These are phyloP conservation scores for Coregonus ussuriensis DNA, from an alignment of 2,797 vertebrate genomes.

Conservation along the genomic window DNA sequence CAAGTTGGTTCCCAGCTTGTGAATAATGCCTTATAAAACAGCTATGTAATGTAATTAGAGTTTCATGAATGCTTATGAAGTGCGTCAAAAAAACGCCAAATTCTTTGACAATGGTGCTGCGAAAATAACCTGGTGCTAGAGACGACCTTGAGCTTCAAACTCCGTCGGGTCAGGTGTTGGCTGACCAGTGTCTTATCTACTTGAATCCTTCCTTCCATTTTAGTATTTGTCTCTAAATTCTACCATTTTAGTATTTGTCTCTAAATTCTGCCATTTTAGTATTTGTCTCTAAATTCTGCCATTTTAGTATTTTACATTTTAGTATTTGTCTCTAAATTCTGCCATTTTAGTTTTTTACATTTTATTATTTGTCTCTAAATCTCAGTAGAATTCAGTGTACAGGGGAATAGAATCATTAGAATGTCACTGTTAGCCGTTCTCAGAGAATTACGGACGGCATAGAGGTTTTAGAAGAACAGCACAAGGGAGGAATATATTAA, in stretches of 20 bases:
- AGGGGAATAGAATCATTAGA: not conserved
- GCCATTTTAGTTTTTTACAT: no score
- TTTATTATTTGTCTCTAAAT: slow-evolving; percentile 1
- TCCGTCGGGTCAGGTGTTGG: slow-evolving; percentile 55
- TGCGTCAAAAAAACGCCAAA: not conserved
- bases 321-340: no score
- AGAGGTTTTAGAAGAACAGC: not conserved
- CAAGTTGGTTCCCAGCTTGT: not conserved
- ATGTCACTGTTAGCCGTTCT: not conserved
- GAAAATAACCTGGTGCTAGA: slow-evolving; percentile 66
- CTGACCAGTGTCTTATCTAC: slow-evolving; percentile 64
- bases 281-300: not conserved
- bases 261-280: not conserved
- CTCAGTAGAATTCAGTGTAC: slow-evolving; percentile 10
- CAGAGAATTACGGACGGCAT: not conserved
- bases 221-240: slow-evolving; percentile 19
- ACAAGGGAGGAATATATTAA: not conserved
- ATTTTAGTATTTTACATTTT: not conserved
- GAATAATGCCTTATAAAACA: not conserved
- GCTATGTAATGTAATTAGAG: not conserved
- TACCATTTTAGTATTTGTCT: slow-evolving; percentile 12
- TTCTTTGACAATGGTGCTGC: slow-evolving; percentile 45
- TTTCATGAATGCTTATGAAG: not conserved
- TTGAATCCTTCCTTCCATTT: slow-evolving; percentile 49
- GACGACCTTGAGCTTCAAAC: slow-evolving; percentile 37